These are phyloP conservation scores for Pangasius larnaudii DNA, from an alignment of 2,797 vertebrate species.

Conservation along the genomic window DNA sequence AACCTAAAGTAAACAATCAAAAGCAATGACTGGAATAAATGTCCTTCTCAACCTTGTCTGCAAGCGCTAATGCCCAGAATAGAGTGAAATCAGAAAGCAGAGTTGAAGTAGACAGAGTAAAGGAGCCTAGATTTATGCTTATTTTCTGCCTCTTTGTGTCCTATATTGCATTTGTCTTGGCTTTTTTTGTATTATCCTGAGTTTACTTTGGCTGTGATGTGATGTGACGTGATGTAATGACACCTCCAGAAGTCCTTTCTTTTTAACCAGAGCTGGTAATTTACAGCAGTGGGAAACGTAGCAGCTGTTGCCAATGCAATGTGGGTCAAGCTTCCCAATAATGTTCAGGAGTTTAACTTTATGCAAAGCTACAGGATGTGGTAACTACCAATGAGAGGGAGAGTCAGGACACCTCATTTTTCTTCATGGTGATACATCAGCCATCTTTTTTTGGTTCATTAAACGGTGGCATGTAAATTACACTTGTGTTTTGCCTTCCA, in stretches of 20 bases:
- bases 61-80: neutral
- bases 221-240: neutral
- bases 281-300: neutral
- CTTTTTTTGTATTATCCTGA: neutral
- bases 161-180: neutral
- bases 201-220: neutral
- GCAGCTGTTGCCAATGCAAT: neutral
- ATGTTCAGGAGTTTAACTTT: neutral
- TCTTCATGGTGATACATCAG: neutral
- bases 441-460: neutral
- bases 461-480: neutral
- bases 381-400: neutral
- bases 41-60: neutral
- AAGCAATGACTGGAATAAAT: neutral
- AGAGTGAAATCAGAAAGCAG: neutral
- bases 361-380: neutral
- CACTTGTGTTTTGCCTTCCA: constrained; percentile 3
- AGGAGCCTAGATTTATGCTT: neutral
- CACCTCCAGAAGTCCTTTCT: neutral
- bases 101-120: neutral
- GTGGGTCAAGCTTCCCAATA: neutral
- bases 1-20: neutral
- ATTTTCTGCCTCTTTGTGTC: neutral
- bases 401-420: neutral
- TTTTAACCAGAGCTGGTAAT: neutral